Evolutionary conservation across 2,797 vertebrate genomes (phyloP).

Genomic region (Crocodylus rhombifer): DNA sequence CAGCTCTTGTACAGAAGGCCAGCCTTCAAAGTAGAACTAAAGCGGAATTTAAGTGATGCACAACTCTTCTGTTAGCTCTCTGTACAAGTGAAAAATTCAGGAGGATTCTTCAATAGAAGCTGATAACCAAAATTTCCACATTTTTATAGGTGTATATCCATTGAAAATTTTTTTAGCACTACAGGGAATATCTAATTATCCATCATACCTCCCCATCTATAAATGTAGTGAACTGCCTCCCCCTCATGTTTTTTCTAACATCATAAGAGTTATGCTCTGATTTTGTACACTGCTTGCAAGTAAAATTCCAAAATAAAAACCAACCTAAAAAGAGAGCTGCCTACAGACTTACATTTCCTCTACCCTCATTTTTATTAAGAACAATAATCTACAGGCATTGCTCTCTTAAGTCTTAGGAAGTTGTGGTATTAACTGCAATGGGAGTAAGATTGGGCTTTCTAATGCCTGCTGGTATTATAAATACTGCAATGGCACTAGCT

Average conservation of each 20-base stretch:
- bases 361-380: background rate
- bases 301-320: background rate
- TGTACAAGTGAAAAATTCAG: background rate
- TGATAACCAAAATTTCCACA: background rate
- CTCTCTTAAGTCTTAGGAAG: background rate
- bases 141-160: background rate
- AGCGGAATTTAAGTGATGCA: background rate
- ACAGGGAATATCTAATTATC: fast-evolving
- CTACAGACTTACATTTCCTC: background rate
- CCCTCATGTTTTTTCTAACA: background rate
- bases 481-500: background rate
- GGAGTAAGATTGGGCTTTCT: background rate
- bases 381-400: background rate
- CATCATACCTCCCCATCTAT: background rate
- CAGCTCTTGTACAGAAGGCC: background rate
- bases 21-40: background rate
- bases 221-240: background rate
- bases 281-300: background rate
- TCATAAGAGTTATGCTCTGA: background rate
- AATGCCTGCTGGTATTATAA: background rate
- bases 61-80: background rate
- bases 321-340: background rate
- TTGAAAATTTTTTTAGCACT: background rate
- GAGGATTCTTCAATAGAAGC: background rate
- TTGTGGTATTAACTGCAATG: background rate